Evolutionary conservation across 2,113 vertebrate species (phyloP), one percentile per base, ranked within the genome.

Genomic region (Cottus gobio): DNA sequence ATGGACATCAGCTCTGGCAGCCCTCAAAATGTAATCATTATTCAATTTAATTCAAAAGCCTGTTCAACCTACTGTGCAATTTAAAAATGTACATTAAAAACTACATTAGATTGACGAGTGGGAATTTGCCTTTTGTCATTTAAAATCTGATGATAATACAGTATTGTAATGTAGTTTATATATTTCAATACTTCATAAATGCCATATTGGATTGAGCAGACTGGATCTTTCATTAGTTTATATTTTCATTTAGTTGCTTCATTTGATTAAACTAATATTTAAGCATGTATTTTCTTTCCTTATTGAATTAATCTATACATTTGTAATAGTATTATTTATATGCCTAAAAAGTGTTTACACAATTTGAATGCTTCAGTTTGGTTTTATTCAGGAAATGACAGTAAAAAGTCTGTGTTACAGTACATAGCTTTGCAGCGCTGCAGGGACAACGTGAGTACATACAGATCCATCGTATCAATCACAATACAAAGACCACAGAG

Each of bases 381-480:
- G 85, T 92, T 92, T 92, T 74, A 90, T 92, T 90, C 12, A 71
- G 24, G 34, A 75, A 83, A 80, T 61, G 2, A 67, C 5, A 58
- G 11, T 15, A 48, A 46, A 39, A 69, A 22, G 9, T 2, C 18
- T 30, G 56, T 26, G 5, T 63, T 9, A 67, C 28, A 80, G 11
- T 26, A n/a, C n/a, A 69, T 31, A 30, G 34, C 22, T 67, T 71
- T 31, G 60, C 3, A 57, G 26, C 48, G 34, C 20, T 8, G 3
- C 60, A 58, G 36, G 8, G 36, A 37, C 36, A 71, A n/a, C 34
- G 61, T 31, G 36, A 66, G 18, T 37, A 31, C 68, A 65, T 31
- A 72, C 30, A 85, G 74, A 88, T 84, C 68, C 65, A 10, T 70
- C 4, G 56, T 3, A 86, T 88, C 50, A 75, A 88, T 92, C 87